Percentiles rank a stretch among this genome's conserved stretches.
These are phyloP conservation scores for Neodiprion pinetum DNA, from an alignment of 1,140 invertebrate species.

Conservation along the genomic window DNA sequence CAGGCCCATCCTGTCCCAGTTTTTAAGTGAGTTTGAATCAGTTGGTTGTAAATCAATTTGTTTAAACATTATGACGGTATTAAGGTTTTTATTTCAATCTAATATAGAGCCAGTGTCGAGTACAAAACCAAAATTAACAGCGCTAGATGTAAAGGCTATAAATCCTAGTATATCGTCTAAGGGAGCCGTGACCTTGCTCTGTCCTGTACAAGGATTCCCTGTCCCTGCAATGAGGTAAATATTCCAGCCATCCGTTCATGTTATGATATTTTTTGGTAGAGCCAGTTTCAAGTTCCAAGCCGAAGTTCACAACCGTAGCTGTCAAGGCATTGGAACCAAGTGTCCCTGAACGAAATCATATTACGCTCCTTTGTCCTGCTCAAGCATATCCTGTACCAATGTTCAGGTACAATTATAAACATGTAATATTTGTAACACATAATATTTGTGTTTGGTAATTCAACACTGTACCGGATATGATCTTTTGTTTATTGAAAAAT, in stretches of 20 bases:
- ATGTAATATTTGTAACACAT: conserved; percentile 3
- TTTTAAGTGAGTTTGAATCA: conserved; percentile 61
- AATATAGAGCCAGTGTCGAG: conserved; percentile 61
- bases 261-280: conserved; percentile 24
- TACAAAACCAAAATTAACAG: conserved; percentile 63
- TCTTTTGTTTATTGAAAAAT: too few species aligned
- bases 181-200: conserved; percentile 66
- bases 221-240: conserved; percentile 60
- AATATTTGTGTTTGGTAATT: too few species aligned
- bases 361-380: conserved; percentile 66
- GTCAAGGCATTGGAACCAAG: conserved; percentile 45
- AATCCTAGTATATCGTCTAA: conserved; percentile 44
- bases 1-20: conserved; percentile 68
- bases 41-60: conserved; percentile 16
- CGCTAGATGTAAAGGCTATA: conserved; percentile 58
- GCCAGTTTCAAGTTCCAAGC: conserved; percentile 32
- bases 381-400: conserved; percentile 61
- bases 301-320: conserved; percentile 44
- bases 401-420: conserved; percentile 57
- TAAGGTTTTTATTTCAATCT: conserved; percentile 15
- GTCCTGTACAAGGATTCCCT: conserved; percentile 68
- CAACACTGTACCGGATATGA: too few species aligned
- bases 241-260: background rate
- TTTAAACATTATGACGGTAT: conserved; percentile 18
- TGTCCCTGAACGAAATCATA: conserved; percentile 10